A percentile compares a stretch with the other conserved stretches of the same genome.
Conservation (phyloP, 2,888 invertebrate species). For the Dicycla oo region DNA sequence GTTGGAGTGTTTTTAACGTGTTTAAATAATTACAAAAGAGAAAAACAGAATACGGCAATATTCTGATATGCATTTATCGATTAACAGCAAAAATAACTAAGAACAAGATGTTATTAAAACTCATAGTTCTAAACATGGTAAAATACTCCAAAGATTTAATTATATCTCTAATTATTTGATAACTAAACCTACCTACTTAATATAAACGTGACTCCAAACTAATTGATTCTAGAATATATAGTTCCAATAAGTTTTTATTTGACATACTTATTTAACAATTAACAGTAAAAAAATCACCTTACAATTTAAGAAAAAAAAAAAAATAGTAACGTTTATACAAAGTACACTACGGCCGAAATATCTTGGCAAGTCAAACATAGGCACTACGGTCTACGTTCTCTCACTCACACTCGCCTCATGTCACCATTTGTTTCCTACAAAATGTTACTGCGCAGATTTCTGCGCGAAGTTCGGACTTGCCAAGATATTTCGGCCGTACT, state of each 20-base stretch:
- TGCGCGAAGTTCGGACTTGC: no score
- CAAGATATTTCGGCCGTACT: no score
- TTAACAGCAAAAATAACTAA: background rate
- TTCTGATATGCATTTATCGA: background rate
- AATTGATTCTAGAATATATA: background rate
- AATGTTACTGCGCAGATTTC: no score
- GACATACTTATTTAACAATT: background rate
- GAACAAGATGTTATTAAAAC: background rate
- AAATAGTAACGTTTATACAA: conserved; percentile 25
- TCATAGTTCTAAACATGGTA: conserved; percentile 7
- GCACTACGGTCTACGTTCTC: no score
- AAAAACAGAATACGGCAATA: background rate
- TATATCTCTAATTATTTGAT: conserved; percentile 21
- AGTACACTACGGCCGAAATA: no score
- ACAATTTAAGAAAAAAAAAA: background rate
- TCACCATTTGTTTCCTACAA: no score
- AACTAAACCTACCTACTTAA: conserved; percentile 14
- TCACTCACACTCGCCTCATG: no score
- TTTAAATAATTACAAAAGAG: background rate
- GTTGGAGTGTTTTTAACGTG: conserved; percentile 20
- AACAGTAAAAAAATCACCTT: background rate
- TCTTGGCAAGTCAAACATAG: no score
- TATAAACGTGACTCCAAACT: conserved; percentile 27
- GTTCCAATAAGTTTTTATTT: background rate
- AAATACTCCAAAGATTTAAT: conserved; percentile 5